Percentiles rank a stretch among this genome's conserved stretches.
Evolutionary conservation across 2,113 vertebrate genomes (phyloP).

Genomic region (Paramormyrops kingsleyae): DNA sequence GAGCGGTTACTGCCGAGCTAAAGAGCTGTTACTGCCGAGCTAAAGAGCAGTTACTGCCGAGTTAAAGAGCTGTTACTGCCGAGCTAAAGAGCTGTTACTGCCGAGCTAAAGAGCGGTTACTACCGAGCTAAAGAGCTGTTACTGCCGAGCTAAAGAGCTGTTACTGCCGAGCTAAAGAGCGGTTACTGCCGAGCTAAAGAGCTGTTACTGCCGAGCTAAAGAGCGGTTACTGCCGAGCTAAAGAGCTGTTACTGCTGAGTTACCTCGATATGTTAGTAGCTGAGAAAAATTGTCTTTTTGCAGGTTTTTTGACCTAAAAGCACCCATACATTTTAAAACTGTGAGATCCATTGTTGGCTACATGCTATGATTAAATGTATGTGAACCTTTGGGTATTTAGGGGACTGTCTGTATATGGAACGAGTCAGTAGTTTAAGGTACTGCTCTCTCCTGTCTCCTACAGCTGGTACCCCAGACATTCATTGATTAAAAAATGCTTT

Average conservation of each 20-base stretch:
- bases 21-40: no score
- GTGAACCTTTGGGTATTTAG: not conserved
- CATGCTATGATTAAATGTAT: not conserved
- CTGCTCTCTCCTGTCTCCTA: slow-evolving; percentile 16
- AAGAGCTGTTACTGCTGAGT: not conserved
- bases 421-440: not conserved
- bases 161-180: no score
- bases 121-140: no score
- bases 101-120: no score
- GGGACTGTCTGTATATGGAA: not conserved
- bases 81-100: no score
- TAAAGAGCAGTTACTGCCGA: no score
- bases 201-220: no score
- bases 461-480: not conserved
- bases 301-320: not conserved
- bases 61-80: no score
- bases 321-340: not conserved
- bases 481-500: not conserved
- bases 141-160: no score
- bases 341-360: not conserved
- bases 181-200: no score
- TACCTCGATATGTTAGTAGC: not conserved
- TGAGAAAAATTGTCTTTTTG: not conserved
- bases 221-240: not conserved
- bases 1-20: no score